Conservation (phyloP, 2,888 invertebrate species). For the Smittia sp. region DNA sequence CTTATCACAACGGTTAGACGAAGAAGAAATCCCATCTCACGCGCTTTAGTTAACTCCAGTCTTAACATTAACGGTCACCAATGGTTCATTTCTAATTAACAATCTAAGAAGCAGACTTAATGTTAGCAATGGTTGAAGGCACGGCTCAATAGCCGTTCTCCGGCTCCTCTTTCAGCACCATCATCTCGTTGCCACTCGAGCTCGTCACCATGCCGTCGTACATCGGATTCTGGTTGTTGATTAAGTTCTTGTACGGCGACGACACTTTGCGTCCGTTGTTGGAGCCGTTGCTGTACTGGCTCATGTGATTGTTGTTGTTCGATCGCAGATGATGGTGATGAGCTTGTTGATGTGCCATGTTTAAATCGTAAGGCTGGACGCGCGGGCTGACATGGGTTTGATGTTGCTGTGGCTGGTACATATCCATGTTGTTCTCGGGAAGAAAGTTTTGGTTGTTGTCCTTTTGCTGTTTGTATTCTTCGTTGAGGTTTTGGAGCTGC, state of each 20-base stretch:
- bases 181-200: constrained; percentile 27
- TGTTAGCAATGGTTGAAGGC: background rate
- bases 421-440: constrained; percentile 13
- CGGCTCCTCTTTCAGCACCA: constrained; percentile 51
- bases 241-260: constrained; percentile 26
- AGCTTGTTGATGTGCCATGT: constrained; percentile 26
- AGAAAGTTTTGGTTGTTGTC: constrained; percentile 35
- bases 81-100: background rate
- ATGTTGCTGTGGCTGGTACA: constrained; percentile 28
- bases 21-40: too few relatives aligned
- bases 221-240: constrained; percentile 25
- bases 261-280: constrained; percentile 28
- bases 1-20: too few relatives aligned
- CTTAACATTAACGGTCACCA: constrained; percentile 16
- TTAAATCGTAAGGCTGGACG: constrained; percentile 30
- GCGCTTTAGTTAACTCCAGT: background rate
- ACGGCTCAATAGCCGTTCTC: constrained; percentile 51
- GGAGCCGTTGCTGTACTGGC: constrained; percentile 18
- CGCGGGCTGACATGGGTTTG: constrained; percentile 1
- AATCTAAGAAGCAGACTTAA: too few relatives aligned
- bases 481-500: background rate
- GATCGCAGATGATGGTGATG: constrained; percentile 32
- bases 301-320: background rate
- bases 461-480: constrained; percentile 24
- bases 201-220: constrained; percentile 19